Evolutionary conservation across 2,113 vertebrate species (phyloP), one percentile per base, ranked within the genome.

Genomic region (Pyxicephalus adspersus): DNA sequence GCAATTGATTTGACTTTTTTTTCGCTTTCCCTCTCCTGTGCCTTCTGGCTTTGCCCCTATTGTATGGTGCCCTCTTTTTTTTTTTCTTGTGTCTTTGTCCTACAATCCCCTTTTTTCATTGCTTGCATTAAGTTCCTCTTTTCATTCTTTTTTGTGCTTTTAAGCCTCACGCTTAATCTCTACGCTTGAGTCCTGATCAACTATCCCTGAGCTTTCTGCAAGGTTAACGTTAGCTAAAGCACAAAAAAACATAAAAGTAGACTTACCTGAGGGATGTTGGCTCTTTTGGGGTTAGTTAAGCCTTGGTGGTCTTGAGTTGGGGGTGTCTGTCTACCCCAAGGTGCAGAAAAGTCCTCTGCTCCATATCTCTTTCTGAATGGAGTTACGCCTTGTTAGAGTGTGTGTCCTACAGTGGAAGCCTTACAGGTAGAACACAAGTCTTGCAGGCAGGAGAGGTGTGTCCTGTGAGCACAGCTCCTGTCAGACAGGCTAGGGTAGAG

Each of bases 401-500:
- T 51, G 5, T 29, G 58, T 58, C 51, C 60, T 64, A 58, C 52
- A 50, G 51, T 66, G 60, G 29, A 26, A 82, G 25, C 61, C 34
- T 70, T 54, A 72, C 70, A 75, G 80, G 70, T 75, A 66, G 45
- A 75, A 54, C 80, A 38, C 22, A 34, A 58, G 60, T 38, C 72
- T 73, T 75, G 80, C 68, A 54, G 58, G 68, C 68, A 64, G 28
- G 23, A 75, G 70, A 82, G 80, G 80, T 75, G 80, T 82, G 80
- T 31, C 80, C 54, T 80, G 31, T 0, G 50, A 82, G 70, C 63
- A 55, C n/a, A 51, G 71, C 80, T 82, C 80, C 71, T 82, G 80
- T 82, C 80, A 82, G 80, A 82, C 80, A 82, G 70, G 80, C 80
- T 74, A 51, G 70, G 70, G 80, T 65, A 82, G 80, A 71, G 26